Base-by-base conservation (phyloP, 2,113 vertebrate genomes). In the Myotis lucifugus region DNA sequence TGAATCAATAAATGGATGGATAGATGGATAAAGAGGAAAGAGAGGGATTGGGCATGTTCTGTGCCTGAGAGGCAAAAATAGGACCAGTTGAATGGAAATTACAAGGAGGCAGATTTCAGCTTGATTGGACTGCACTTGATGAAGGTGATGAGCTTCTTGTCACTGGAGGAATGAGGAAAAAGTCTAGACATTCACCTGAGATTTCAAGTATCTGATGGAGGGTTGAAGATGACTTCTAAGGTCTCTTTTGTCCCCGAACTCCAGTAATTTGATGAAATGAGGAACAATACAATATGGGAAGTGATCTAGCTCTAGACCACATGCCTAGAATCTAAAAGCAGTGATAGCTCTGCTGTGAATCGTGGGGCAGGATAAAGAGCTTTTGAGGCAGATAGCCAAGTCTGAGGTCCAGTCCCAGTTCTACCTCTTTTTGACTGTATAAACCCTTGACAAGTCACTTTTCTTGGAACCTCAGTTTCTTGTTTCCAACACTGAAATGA, bases 201-300 rank as follows among this genome's bases (percentile, higher is more conserved):
- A 82, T 88, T 95, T 93, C 54, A 95, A 88, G 46, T 79, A 85
- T 52, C 25, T 93, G 48, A 78, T 77, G 37, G 48, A 96, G 19
- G 34, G 50, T 61, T 96, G 23, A 79, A 87, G 8, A 52, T 93
- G 50, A 67, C 5, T 29, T 85, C 87, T 94, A 96, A 92, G n/a
- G 15, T 42, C 15, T 85, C 52, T 72, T 95, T 48, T 93, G 46
- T 70, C 18, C n/a, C 18, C 50, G 18, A 88, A 21, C 37, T 94
- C 50, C 23, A 73, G 19, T 91, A 91, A 86, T 91, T 94, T 95
- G 67, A 96, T 82, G 73, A 90, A 81, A 14, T 54, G 91, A 21
- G 18, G 27, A 86, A 97, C 17, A 94, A 78, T 14, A 64, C 91
- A 91, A 88, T 73, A 46, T 93, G 27, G 12, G 69, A 25, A 82